phyloP scores from a whole-genome alignment of 2,113 vertebrate species.

The Oxygymnocypris stewartii region DNA sequence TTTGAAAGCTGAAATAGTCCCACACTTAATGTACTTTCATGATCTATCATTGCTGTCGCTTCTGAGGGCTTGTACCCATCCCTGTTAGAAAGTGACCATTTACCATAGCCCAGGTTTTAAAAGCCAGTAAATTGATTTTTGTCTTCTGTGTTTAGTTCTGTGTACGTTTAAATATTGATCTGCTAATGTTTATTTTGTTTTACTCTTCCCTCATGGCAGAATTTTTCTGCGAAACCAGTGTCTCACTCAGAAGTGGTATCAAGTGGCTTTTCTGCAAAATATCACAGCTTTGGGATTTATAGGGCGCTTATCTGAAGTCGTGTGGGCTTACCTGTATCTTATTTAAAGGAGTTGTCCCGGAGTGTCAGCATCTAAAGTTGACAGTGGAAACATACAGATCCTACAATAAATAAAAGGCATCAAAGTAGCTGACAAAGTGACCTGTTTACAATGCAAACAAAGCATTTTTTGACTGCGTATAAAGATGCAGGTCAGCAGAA shows the following conservation, averaged over 20 bases:
- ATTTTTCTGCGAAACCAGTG: background rate
- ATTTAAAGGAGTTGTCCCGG: background rate
- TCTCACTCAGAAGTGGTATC: slow-evolving; percentile 2
- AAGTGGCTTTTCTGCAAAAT: slow-evolving; percentile 28
- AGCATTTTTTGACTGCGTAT: background rate
- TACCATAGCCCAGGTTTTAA: background rate
- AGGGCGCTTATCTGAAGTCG: background rate
- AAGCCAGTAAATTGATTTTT: background rate
- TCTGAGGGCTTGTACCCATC: background rate
- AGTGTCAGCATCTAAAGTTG: slow-evolving; percentile 15
- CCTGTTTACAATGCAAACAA: slow-evolving; percentile 5
- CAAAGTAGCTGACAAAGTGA: background rate
- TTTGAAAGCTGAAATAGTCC: background rate
- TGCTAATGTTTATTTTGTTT: slow-evolving; percentile 10
- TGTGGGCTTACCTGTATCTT: slow-evolving; percentile 3
- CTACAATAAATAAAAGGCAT: background rate
- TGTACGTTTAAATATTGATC: background rate
- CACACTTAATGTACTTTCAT: background rate
- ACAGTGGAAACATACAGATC: slow-evolving; percentile 8
- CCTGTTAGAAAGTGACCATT: background rate
- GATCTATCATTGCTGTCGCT: background rate
- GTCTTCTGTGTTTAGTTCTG: background rate
- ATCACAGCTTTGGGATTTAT: slow-evolving; percentile 18
- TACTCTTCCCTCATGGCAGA: background rate
- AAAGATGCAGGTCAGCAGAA: slow-evolving; percentile 3